Evolutionary conservation across 64 coral and sea anemone species (phyloP).

Genomic region (Dendronephthya gigantea): DNA sequence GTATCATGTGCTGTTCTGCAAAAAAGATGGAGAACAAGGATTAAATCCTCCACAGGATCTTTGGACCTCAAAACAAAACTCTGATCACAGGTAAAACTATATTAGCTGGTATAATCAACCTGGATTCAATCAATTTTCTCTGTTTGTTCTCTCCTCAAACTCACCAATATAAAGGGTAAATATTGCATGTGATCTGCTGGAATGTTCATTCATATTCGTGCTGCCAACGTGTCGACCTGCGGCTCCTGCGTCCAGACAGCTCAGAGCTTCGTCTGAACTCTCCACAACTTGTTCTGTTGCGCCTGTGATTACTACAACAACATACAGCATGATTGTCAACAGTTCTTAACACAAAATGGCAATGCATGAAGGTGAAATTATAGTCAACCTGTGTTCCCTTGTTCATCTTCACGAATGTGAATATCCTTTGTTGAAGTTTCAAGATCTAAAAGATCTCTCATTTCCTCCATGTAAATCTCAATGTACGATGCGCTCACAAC

Average conservation of each 20-base stretch:
- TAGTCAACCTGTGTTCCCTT: constrained; percentile 66
- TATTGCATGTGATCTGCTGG: constrained; percentile 93
- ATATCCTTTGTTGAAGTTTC: constrained; percentile 85
- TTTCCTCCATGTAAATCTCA: constrained; percentile 93
- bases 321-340: too few relatives aligned
- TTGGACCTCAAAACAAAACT: too few relatives aligned
- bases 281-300: constrained; percentile 81
- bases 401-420: constrained; percentile 90
- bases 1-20: not conserved
- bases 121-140: too few relatives aligned
- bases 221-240: constrained; percentile 72
- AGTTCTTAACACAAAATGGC: too few relatives aligned
- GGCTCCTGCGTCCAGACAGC: constrained; percentile 69
- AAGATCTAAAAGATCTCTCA: constrained; percentile 73
- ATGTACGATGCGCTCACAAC: constrained; percentile 70
- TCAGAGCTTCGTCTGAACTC: constrained; percentile 81
- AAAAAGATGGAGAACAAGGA: not conserved
- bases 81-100: too few relatives aligned
- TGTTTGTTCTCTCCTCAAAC: constrained; percentile 1
- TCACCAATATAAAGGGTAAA: constrained; percentile 92
- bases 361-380: too few relatives aligned
- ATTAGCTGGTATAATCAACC: too few relatives aligned
- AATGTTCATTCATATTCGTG: constrained; percentile 97
- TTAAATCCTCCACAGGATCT: not conserved
- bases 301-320: constrained; percentile 56